Evolutionary conservation across 2,797 vertebrate genomes (phyloP), one percentile per base, ranked within the genome.

Genomic region (Arnoldichthys spilopterus): DNA sequence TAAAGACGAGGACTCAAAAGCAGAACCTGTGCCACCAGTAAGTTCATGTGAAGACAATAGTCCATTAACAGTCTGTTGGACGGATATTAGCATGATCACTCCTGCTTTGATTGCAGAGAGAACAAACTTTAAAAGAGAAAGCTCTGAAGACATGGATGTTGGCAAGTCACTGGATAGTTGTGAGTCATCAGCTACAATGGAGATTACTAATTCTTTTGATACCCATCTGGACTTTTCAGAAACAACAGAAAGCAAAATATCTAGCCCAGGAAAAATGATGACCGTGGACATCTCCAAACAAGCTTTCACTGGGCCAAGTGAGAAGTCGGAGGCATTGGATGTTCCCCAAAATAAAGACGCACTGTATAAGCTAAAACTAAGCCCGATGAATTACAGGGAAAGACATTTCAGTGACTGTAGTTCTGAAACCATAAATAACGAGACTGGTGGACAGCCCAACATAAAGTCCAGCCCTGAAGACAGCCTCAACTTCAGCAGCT

Each of bases 351-450:
- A 89, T 77, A 86, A 74, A 58, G 84, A 87, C 80, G 43, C 82
- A 12, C 45, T 92, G 64, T 92, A 91, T 64, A 87, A 89, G 74
- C 91, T 93, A 72, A 93, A 92, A 87, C 91, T 92, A 82, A 94
- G 92, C 72, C 91, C 91, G 47, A 85, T 93, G 37, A 91, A 90
- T 90, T 93, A 91, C 82, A 90, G 79, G 85, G 87, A 87, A 85
- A 79, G 89, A 61, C 87, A 88, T 47, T 90, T 92, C 68, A 91
- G 87, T 82, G 90, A 90, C 32, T 92, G 88, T 12, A 83, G 88
- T 67, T 86, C 93, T 54, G 88, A 92, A 82, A 90, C 88, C 80
- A 89, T 90, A 77, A 89, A 86, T 24, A 81, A 86, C 70, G 89
- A 83, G 73, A 72, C 84, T 11, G 89, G 89, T 56, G 88, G 89